phyloP scores from a whole-genome alignment of 1,140 invertebrate species.

The Limonius californicus region DNA sequence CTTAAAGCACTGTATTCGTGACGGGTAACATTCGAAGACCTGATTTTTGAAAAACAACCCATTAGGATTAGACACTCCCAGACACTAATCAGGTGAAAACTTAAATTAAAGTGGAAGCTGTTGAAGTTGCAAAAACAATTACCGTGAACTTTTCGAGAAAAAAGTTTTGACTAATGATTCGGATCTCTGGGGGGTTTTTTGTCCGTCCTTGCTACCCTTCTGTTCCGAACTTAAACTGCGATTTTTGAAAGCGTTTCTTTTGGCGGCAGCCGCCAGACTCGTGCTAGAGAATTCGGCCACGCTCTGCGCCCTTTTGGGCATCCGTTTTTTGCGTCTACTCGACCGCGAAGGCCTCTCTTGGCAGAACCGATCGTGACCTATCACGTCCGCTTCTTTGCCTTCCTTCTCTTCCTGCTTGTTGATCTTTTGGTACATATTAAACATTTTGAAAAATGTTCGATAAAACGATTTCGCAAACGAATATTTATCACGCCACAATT shows the following conservation, averaged over 20 bases:
- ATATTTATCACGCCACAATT: background rate
- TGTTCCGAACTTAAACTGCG: slow-evolving; percentile 57
- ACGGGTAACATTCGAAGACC: slow-evolving; percentile 51
- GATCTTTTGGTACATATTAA: slow-evolving; percentile 72
- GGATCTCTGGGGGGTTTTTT: slow-evolving; percentile 56
- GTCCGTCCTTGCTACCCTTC: slow-evolving; percentile 51
- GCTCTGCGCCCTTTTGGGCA: slow-evolving; percentile 64
- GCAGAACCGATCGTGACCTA: slow-evolving; percentile 72
- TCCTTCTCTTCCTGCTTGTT: slow-evolving; percentile 59
- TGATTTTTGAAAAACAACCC: slow-evolving; percentile 16
- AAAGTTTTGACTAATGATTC: slow-evolving; percentile 61
- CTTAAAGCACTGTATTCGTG: slow-evolving; percentile 68
- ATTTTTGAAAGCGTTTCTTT: slow-evolving; percentile 53
- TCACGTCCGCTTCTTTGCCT: slow-evolving; percentile 59
- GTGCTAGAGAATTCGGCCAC: slow-evolving; percentile 68
- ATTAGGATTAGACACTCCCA: no score
- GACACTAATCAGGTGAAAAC: no score
- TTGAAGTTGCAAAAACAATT: background rate
- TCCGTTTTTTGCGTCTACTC: slow-evolving; percentile 52
- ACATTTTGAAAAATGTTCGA: slow-evolving; percentile 53
- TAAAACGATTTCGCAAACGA: background rate
- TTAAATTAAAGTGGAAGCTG: no score
- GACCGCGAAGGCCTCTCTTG: slow-evolving; percentile 50
- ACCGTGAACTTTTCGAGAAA: slow-evolving; percentile 44
- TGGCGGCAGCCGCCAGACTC: slow-evolving; percentile 60